phyloP scores from a whole-genome alignment of 2,113 vertebrate genomes.

The Scophthalmus maximus region DNA sequence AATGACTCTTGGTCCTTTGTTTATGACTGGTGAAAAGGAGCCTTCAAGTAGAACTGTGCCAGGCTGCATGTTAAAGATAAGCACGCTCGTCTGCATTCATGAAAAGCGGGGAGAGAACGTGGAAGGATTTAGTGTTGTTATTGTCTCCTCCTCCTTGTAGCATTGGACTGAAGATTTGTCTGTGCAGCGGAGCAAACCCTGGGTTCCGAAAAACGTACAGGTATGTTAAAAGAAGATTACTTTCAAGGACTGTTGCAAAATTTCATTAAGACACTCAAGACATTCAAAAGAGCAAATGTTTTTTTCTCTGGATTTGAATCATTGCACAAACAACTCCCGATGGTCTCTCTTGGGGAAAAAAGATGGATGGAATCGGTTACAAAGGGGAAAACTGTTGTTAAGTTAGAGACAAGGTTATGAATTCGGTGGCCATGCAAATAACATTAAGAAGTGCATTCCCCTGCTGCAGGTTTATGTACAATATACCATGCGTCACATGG shows the following conservation, averaged over 20 bases:
- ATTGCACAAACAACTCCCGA: constrained; percentile 9
- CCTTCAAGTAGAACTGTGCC: constrained; percentile 55
- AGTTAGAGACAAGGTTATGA: no score
- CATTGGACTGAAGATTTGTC: constrained; percentile 50
- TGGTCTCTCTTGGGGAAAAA: constrained; percentile 6
- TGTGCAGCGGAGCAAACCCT: constrained; percentile 30
- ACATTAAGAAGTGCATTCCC: no score
- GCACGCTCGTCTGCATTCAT: constrained; percentile 52
- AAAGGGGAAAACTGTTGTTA: no score
- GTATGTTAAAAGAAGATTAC: constrained; percentile 44
- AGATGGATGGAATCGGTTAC: no score
- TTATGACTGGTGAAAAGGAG: constrained; percentile 48
- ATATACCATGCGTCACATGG: no score
- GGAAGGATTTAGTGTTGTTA: constrained; percentile 45
- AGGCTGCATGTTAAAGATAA: constrained; percentile 73
- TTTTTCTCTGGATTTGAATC: constrained; percentile 2
- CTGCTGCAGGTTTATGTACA: no score
- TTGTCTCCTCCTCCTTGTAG: constrained; percentile 42
- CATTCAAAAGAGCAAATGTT: not conserved
- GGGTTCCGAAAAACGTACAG: constrained; percentile 21
- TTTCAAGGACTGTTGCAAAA: constrained; percentile 18
- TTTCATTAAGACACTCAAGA: constrained; percentile 4
- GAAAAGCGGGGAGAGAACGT: constrained; percentile 37
- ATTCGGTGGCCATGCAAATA: no score
- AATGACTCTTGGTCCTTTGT: constrained; percentile 66